These are phyloP conservation scores for Acrossocheilus fasciatus DNA, from an alignment of 2,797 vertebrate species.

Conservation along the genomic window DNA sequence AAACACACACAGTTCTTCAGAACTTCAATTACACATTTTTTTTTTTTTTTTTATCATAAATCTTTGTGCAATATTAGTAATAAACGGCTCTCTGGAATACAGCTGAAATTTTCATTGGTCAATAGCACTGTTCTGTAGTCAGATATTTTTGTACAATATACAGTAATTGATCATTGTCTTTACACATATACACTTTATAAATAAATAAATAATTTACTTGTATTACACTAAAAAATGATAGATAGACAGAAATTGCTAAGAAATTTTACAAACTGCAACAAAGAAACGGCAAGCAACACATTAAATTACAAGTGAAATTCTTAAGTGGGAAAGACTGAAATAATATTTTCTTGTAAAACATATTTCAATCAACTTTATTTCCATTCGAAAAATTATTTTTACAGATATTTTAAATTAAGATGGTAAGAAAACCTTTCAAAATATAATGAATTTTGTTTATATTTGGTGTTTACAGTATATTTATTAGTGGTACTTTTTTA, in stretches of 20 bases:
- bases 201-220: too few relatives aligned
- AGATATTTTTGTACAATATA: not conserved
- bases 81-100: not conserved
- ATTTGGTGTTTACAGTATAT: not conserved
- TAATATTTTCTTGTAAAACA: not conserved
- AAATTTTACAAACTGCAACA: not conserved
- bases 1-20: constrained; percentile 14
- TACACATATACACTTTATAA: too few relatives aligned
- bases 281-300: not conserved
- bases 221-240: too few relatives aligned
- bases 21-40: not conserved
- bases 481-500: not conserved
- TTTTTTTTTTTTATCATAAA: not conserved
- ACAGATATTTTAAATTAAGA: not conserved
- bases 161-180: not conserved
- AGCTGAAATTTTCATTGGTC: not conserved
- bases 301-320: not conserved
- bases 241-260: too few relatives aligned
- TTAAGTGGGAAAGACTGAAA: not conserved
- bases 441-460: not conserved
- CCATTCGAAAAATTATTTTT: not conserved
- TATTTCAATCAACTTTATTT: not conserved
- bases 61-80: not conserved
- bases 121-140: not conserved
- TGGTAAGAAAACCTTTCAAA: not conserved